These are phyloP conservation scores for Megathymus violae DNA, from an alignment of 1,140 invertebrate species.

Conservation along the genomic window DNA sequence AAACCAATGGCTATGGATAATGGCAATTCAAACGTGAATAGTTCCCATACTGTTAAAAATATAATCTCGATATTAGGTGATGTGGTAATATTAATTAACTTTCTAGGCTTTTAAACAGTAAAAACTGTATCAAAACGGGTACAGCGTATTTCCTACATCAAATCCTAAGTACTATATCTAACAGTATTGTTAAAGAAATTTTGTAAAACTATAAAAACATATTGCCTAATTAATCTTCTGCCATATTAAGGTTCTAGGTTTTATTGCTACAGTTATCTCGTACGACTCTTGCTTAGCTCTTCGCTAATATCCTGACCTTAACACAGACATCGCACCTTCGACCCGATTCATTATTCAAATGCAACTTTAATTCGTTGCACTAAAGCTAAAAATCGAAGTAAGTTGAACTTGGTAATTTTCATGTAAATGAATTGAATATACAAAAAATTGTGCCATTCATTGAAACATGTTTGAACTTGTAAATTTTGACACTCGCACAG, in stretches of 20 bases:
- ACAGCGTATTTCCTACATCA: too few relatives aligned
- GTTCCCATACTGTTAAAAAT: too few relatives aligned
- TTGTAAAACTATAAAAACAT: too few relatives aligned
- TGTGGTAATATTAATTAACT: too few relatives aligned
- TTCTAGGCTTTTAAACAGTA: too few relatives aligned
- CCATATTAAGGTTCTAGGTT: too few relatives aligned
- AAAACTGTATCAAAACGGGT: too few relatives aligned
- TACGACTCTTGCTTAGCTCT: constrained; percentile 47
- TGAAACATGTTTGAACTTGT: constrained; percentile 42
- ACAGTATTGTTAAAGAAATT: too few relatives aligned
- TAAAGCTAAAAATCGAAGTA: constrained; percentile 37
- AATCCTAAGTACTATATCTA: too few relatives aligned
- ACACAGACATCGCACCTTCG: constrained; percentile 20
- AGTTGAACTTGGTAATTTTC: constrained; percentile 19
- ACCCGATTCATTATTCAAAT: not conserved
- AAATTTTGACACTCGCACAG: constrained; percentile 47
- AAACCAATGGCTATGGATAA: not conserved
- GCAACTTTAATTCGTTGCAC: constrained; percentile 10
- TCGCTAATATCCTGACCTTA: constrained; percentile 57
- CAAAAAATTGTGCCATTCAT: constrained; percentile 44
- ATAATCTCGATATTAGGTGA: too few relatives aligned
- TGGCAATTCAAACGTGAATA: too few relatives aligned
- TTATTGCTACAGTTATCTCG: not conserved
- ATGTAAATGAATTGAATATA: constrained; percentile 55
- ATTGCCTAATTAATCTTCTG: too few relatives aligned